Evolutionary conservation across 2,888 invertebrate genomes (phyloP).

Genomic region (Noctua fimbriata): DNA sequence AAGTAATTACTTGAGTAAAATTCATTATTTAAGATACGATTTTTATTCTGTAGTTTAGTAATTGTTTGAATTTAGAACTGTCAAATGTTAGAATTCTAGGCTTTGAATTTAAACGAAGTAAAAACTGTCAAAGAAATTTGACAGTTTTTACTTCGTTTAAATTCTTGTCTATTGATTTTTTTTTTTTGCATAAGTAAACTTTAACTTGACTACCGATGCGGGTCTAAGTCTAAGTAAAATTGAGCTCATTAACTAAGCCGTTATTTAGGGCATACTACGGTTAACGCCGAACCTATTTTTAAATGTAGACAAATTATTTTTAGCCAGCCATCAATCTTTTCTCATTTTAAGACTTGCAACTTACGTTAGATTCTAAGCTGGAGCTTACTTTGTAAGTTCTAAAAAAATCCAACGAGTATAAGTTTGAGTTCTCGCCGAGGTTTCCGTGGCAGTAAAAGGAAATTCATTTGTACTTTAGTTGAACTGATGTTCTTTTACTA

Average conservation of each 20-base stretch:
- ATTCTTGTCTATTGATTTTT: too few relatives aligned
- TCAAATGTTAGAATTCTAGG: too few relatives aligned
- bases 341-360: conserved; percentile 18
- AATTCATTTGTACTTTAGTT: conserved; percentile 49
- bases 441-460: conserved; percentile 45
- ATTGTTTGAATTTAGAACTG: too few relatives aligned
- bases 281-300: neutral
- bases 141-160: too few relatives aligned
- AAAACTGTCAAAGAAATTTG: too few relatives aligned
- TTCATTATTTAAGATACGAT: too few relatives aligned
- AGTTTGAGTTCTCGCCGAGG: conserved; percentile 43
- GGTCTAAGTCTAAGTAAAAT: too few relatives aligned
- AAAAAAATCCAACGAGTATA: conserved; percentile 29
- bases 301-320: neutral
- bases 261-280: neutral
- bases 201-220: too few relatives aligned
- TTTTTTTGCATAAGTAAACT: too few relatives aligned
- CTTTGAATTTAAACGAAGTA: too few relatives aligned
- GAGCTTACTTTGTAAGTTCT: conserved; percentile 29
- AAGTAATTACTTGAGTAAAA: too few relatives aligned
- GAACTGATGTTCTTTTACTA: conserved; percentile 31
- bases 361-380: conserved; percentile 19
- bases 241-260: neutral
- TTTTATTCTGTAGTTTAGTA: too few relatives aligned
- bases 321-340: neutral